phyloP scores from a whole-genome alignment of 1,140 invertebrate species.

The Leptinotarsa texana region DNA sequence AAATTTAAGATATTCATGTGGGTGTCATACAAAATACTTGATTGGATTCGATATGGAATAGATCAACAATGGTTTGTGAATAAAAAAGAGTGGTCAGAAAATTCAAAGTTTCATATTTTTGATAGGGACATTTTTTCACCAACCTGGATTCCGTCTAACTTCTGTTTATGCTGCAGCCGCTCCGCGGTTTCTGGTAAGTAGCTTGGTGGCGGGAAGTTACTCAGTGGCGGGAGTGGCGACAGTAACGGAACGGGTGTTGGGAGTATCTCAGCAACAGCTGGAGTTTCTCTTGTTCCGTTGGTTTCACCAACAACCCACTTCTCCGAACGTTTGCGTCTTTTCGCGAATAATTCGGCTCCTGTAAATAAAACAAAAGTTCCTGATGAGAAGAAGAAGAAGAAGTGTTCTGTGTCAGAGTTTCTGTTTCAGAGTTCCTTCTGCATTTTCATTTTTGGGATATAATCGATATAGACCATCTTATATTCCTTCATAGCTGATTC shows the following conservation, averaged over 20 bases:
- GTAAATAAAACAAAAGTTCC: not conserved
- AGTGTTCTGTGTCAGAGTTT: too few relatives aligned
- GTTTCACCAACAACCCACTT: conserved; percentile 85
- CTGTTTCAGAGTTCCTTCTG: too few relatives aligned
- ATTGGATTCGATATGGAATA: too few relatives aligned
- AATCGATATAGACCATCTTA: too few relatives aligned
- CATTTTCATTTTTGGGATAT: too few relatives aligned
- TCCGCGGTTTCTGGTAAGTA: conserved; percentile 57
- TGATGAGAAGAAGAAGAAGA: not conserved
- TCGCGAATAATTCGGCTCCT: conserved; percentile 87
- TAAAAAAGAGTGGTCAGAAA: too few relatives aligned
- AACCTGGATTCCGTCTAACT: conserved; percentile 62
- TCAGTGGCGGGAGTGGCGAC: conserved; percentile 50
- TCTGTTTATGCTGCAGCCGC: conserved; percentile 59
- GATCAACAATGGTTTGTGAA: too few relatives aligned
- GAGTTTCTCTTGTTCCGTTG: conserved; percentile 53
- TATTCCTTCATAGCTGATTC: too few relatives aligned
- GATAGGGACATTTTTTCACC: too few relatives aligned
- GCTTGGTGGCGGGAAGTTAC: conserved; percentile 52
- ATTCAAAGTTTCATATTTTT: too few relatives aligned
- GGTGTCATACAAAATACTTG: too few relatives aligned
- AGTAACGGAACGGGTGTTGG: conserved; percentile 54
- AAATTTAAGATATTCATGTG: too few relatives aligned
- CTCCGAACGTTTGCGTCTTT: conserved; percentile 81
- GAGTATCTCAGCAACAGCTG: conserved; percentile 50